These are phyloP conservation scores for Enteromius treurensis DNA, from an alignment of 2,797 vertebrate genomes.

Conservation along the genomic window DNA sequence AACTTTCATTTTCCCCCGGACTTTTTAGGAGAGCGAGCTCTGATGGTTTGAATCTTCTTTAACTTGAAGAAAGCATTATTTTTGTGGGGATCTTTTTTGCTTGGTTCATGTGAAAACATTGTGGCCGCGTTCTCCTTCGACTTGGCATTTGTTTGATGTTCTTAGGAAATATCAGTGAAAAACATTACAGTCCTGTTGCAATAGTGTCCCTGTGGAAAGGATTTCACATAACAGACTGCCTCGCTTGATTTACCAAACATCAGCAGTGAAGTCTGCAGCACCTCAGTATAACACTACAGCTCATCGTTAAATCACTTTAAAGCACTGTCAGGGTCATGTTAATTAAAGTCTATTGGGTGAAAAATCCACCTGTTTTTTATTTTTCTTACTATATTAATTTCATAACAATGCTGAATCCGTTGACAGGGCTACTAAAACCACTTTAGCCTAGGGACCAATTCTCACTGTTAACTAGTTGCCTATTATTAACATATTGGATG, in stretches of 20 bases:
- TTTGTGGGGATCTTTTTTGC: not conserved
- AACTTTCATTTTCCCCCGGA: not conserved
- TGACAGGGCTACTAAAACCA: not conserved
- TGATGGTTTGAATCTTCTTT: not conserved
- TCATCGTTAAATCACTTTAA: not conserved
- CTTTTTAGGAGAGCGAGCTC: not conserved
- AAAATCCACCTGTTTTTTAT: not conserved
- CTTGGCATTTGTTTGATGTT: conserved; percentile 55
- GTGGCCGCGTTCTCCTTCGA: conserved; percentile 28
- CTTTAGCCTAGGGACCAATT: not conserved
- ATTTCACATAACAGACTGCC: conserved; percentile 71
- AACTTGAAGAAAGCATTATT: not conserved
- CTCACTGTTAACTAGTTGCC: not conserved
- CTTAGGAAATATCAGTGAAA: conserved; percentile 72
- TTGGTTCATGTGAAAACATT: not conserved
- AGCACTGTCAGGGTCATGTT: not conserved
- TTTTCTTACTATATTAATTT: not conserved
- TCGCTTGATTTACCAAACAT: conserved; percentile 49
- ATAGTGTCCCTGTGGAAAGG: conserved; percentile 69
- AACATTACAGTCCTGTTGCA: conserved; percentile 71
- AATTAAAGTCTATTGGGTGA: not conserved
- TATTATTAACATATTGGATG: not conserved
- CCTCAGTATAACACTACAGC: not conserved
- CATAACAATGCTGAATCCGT: not conserved
- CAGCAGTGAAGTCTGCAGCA: not conserved